phyloP scores from a whole-genome alignment of 2,113 vertebrate genomes.

The Capreolus pygargus region DNA sequence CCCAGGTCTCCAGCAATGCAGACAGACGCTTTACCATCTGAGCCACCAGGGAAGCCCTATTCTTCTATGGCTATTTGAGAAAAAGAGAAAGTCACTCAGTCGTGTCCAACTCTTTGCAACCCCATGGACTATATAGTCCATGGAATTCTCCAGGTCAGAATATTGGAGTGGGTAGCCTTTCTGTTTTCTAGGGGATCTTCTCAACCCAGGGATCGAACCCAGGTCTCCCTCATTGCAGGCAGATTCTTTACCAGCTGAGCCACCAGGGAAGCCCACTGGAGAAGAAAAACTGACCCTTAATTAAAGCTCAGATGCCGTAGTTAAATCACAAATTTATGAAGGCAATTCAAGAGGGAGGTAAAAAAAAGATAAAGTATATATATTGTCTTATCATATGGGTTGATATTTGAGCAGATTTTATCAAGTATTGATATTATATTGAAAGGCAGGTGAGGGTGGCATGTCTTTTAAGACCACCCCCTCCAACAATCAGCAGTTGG shows the following conservation, averaged over 20 bases:
- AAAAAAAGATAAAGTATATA: background rate
- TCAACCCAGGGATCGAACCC: background rate
- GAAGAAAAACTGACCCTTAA: background rate
- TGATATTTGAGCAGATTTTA: background rate
- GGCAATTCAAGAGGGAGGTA: background rate
- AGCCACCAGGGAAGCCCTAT: background rate
- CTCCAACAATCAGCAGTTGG: background rate
- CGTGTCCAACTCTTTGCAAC: background rate
- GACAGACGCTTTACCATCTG: no score
- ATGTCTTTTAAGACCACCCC: background rate
- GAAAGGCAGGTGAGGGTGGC: background rate
- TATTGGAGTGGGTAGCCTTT: background rate
- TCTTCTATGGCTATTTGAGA: background rate
- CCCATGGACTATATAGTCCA: background rate
- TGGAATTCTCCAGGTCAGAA: background rate
- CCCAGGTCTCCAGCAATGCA: no score
- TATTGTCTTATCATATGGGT: background rate
- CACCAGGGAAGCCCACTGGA: background rate
- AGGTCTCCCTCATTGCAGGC: background rate
- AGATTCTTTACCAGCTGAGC: background rate
- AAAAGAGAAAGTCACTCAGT: background rate
- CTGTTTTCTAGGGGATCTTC: background rate
- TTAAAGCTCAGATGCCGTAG: background rate
- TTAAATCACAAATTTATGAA: conserved; percentile 11
- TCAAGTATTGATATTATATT: background rate